Evolutionary conservation across 1,140 invertebrate genomes (phyloP).

Genomic region (Pollicipes pollicipes): DNA sequence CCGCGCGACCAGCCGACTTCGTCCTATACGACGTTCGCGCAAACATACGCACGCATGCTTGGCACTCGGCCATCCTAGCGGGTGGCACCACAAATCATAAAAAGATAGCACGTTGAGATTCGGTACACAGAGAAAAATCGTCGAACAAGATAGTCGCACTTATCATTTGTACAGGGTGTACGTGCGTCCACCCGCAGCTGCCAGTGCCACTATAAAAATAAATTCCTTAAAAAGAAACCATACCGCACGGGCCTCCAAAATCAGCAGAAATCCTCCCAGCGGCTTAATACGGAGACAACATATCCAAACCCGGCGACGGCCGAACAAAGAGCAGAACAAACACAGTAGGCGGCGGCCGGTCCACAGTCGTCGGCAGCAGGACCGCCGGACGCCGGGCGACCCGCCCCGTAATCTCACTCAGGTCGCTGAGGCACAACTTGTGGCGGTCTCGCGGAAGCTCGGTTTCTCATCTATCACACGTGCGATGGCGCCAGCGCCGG

Average conservation of each 20-base stretch:
- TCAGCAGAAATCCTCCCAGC: too few species aligned
- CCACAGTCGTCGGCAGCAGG: too few species aligned
- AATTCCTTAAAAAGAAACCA: not conserved
- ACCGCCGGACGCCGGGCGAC: not conserved
- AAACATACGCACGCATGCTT: not conserved
- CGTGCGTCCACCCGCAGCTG: not conserved
- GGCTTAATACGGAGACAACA: too few species aligned
- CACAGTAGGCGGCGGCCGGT: not conserved
- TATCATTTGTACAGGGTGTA: not conserved
- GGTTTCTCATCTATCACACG: not conserved
- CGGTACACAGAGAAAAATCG: not conserved
- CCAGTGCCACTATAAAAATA: not conserved
- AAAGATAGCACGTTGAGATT: not conserved
- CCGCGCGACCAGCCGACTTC: too few species aligned
- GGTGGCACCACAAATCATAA: not conserved
- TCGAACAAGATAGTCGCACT: too few species aligned
- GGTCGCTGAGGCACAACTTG: not conserved
- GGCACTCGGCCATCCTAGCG: too few species aligned
- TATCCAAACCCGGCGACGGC: not conserved
- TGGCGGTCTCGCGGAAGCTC: not conserved
- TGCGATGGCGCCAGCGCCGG: not conserved
- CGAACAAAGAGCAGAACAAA: not conserved
- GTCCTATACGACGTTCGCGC: not conserved
- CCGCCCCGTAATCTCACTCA: not conserved
- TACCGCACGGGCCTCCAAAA: not conserved